A percentile compares a stretch with the other conserved stretches of the same genome.
Evolutionary conservation across 2,113 vertebrate genomes (phyloP).

Genomic region (Leptobrachium leishanense): DNA sequence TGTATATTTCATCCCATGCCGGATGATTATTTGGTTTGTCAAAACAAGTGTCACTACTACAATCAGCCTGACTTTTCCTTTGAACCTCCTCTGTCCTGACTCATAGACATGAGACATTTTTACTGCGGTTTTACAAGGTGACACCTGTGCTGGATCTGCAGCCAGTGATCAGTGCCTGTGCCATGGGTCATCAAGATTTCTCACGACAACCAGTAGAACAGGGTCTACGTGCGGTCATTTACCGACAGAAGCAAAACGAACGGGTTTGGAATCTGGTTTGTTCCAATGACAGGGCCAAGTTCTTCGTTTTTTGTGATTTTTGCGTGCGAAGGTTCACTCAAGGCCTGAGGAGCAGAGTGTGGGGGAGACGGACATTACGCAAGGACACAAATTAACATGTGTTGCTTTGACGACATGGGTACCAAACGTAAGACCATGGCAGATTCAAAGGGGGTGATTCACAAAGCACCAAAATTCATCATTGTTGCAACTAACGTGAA

Average conservation of each 20-base stretch:
- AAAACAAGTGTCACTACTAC: background rate
- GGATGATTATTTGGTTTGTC: background rate
- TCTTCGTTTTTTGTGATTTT: no score
- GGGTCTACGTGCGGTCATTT: conserved; percentile 20
- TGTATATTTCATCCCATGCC: background rate
- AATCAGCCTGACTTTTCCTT: background rate
- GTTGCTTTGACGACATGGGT: no score
- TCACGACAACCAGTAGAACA: conserved; percentile 22
- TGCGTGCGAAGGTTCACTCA: no score
- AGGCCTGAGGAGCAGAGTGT: no score
- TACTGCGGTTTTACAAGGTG: background rate
- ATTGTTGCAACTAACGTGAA: no score
- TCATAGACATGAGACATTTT: background rate
- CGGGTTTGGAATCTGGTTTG: no score
- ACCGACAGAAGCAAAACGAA: background rate
- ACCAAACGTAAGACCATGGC: no score
- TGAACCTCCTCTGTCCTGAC: background rate
- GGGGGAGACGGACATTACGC: no score
- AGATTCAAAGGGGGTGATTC: no score
- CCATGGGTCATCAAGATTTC: background rate
- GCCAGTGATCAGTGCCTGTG: background rate
- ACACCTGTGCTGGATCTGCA: conserved; percentile 1
- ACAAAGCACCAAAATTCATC: no score
- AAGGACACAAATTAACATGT: no score
- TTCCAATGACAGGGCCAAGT: no score